These are phyloP conservation scores for Sander lucioperca DNA, from an alignment of 2,113 vertebrate genomes.

Conservation along the genomic window DNA sequence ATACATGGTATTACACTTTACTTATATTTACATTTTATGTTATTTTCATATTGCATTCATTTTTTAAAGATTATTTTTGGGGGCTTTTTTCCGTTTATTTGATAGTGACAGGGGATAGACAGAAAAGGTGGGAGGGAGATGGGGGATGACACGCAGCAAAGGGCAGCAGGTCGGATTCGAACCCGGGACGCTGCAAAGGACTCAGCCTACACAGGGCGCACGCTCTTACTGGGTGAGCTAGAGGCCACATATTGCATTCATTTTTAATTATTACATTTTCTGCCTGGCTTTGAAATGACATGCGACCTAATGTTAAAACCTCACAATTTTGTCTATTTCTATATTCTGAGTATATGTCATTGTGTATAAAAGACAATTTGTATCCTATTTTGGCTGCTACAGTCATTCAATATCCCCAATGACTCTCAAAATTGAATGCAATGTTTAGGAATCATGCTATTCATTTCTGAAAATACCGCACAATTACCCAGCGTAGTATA, in stretches of 20 bases:
- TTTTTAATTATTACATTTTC: not conserved
- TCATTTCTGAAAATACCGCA: not conserved
- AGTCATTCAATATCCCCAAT: not conserved
- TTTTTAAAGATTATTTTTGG: no score
- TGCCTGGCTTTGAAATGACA: not conserved
- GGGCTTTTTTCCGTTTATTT: no score
- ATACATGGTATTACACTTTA: no score
- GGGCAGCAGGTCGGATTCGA: no score
- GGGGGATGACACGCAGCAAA: no score
- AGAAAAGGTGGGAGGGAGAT: no score
- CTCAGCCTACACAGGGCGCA: no score
- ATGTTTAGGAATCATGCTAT: not conserved
- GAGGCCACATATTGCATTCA: not conserved
- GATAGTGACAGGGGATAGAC: no score
- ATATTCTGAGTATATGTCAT: not conserved
- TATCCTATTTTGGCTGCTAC: not conserved
- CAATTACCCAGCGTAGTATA: not conserved
- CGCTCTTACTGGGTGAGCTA: no score
- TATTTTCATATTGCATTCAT: not conserved
- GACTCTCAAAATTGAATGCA: not conserved
- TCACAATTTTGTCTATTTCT: not conserved
- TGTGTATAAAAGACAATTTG: not conserved
- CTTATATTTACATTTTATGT: not conserved
- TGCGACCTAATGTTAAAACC: not conserved
- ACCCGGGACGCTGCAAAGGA: no score